phyloP scores from a whole-genome alignment of 2,888 invertebrate species.

The Hemithea aestivaria region DNA sequence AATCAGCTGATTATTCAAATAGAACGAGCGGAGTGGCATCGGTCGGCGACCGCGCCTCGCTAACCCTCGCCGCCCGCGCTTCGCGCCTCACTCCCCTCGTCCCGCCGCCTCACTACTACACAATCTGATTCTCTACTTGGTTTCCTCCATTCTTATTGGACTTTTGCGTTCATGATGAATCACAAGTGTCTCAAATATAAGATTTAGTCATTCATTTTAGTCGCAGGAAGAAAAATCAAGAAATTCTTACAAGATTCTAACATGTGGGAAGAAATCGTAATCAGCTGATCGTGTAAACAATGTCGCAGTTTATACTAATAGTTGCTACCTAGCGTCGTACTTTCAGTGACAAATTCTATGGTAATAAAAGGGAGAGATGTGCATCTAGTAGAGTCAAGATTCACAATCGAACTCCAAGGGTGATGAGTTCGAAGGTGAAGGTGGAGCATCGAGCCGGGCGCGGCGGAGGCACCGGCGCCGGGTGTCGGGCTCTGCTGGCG shows the following conservation, averaged over 20 bases:
- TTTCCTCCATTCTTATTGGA: constrained; percentile 6
- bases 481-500: constrained; percentile 21
- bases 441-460: constrained; percentile 8
- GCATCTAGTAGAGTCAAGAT: no score
- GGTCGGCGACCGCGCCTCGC: constrained; percentile 62
- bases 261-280: constrained; percentile 43
- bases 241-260: constrained; percentile 53
- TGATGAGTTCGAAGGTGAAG: constrained; percentile 1
- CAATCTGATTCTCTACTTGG: constrained; percentile 11
- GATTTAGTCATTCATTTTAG: neutral
- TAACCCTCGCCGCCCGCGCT: constrained; percentile 30
- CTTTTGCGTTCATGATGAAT: constrained; percentile 9
- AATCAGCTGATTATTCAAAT: constrained; percentile 81
- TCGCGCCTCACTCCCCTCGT: constrained; percentile 19
- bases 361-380: no score
- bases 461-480: constrained; percentile 14
- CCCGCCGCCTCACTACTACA: constrained; percentile 16
- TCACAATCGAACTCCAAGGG: neutral
- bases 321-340: no score
- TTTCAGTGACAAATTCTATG: no score
- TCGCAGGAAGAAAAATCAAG: constrained; percentile 5
- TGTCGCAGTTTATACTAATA: constrained; percentile 29
- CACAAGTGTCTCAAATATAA: constrained; percentile 1
- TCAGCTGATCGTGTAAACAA: constrained; percentile 78
- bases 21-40: constrained; percentile 62